A percentile compares a stretch with the other conserved stretches of the same genome.
These are phyloP conservation scores for Calyptommatus sinebrachiatus DNA, from an alignment of 2,113 vertebrate genomes.

Conservation along the genomic window DNA sequence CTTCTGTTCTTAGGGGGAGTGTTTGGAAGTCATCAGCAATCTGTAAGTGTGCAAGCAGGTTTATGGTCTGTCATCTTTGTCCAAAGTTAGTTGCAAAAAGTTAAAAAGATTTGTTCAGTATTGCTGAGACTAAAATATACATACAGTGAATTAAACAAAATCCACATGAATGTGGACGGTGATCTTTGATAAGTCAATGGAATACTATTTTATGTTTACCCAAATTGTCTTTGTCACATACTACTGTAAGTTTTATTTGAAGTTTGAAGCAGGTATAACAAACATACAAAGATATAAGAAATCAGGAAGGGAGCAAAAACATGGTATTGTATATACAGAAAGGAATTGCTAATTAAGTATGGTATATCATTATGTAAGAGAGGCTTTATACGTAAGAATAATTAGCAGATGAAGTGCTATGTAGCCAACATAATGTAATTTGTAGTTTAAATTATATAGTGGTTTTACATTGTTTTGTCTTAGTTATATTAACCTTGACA, in stretches of 20 bases:
- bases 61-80: conserved; percentile 95
- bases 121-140: conserved; percentile 92
- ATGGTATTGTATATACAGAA: too few species aligned
- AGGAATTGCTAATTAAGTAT: too few species aligned
- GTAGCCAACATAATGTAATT: background rate
- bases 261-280: too few species aligned
- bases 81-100: conserved; percentile 99
- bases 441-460: rapidly evolving
- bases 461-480: background rate
- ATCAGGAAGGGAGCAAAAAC: too few species aligned
- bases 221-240: too few species aligned
- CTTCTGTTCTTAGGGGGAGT: conserved; percentile 93
- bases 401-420: background rate
- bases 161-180: too few species aligned
- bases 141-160: conserved; percentile 90
- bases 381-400: conserved; percentile 13
- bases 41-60: conserved; percentile 86
- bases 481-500: conserved; percentile 15
- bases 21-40: conserved; percentile 90
- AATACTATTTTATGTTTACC: too few species aligned
- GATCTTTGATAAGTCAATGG: too few species aligned
- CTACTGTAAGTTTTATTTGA: too few species aligned
- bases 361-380: background rate
- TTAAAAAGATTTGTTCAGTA: conserved; percentile 94
- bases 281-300: too few species aligned